These are phyloP conservation scores for Sparidentex hasta DNA, from an alignment of 2,797 vertebrate species.

Conservation along the genomic window DNA sequence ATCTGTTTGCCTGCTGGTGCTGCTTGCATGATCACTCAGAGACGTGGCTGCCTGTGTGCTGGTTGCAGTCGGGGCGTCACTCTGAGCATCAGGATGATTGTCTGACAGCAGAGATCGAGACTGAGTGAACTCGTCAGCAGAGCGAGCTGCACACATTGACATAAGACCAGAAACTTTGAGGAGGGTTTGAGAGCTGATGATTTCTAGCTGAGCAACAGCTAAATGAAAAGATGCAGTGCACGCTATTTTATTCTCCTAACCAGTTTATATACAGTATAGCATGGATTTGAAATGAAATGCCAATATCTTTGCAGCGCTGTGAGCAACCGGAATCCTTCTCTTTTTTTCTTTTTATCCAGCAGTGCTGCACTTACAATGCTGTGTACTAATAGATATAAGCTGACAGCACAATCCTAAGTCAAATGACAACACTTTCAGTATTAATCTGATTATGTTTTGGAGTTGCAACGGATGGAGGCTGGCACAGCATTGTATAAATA, in stretches of 20 bases:
- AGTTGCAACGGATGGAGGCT: not conserved
- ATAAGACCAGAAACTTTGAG: constrained; percentile 10
- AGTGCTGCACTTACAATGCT: not conserved
- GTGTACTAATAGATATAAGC: not conserved
- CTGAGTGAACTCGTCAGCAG: constrained; percentile 55
- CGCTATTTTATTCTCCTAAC: not conserved
- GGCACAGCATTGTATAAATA: not conserved
- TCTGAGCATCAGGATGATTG: constrained; percentile 42
- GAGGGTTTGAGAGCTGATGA: constrained; percentile 23
- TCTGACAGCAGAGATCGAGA: constrained; percentile 57
- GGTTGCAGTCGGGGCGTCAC: constrained; percentile 30
- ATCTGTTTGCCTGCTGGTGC: constrained; percentile 64
- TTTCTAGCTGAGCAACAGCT: constrained; percentile 16
- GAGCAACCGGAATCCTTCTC: not conserved
- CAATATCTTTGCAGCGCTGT: not conserved
- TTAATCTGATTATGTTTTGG: constrained; percentile 4
- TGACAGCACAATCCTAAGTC: not conserved
- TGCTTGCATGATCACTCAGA: constrained; percentile 56
- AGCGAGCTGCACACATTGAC: constrained; percentile 26
- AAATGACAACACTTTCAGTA: constrained; percentile 19
- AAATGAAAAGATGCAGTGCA: constrained; percentile 16
- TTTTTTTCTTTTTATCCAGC: not conserved
- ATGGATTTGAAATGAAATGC: constrained; percentile 3
- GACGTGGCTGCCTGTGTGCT: constrained; percentile 51
- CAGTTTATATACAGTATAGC: not conserved